phyloP scores from a whole-genome alignment of 1,140 invertebrate species.

The Ceratoteleas bidentatus region DNA sequence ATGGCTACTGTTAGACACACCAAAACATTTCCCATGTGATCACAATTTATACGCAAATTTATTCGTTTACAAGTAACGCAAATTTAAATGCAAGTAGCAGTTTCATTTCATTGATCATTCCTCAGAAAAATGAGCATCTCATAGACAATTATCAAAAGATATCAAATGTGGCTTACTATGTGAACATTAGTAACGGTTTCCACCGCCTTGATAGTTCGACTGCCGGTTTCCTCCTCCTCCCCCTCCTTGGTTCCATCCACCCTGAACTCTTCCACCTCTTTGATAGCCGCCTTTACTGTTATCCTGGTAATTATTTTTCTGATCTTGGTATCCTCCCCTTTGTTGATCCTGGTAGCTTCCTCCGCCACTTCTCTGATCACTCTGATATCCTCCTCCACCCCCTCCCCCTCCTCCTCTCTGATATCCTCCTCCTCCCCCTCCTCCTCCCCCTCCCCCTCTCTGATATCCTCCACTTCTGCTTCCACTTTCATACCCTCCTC shows the following conservation, averaged over 20 bases:
- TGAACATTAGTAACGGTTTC: conserved; percentile 21
- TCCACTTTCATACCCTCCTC: too few species aligned
- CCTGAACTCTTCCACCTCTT: conserved; percentile 75
- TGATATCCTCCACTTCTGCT: too few species aligned
- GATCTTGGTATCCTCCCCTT: conserved; percentile 30
- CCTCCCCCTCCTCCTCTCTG: conserved; percentile 32
- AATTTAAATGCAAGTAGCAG: too few species aligned
- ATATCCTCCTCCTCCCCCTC: conserved; percentile 19
- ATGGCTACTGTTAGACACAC: too few species aligned
- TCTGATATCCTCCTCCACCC: conserved; percentile 57
- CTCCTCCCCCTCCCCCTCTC: too few species aligned
- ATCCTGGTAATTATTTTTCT: conserved; percentile 37
- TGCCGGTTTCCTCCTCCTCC: conserved; percentile 12
- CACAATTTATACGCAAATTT: too few species aligned
- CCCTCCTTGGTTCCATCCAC: conserved; percentile 76
- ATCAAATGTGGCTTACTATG: background rate
- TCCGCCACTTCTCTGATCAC: conserved; percentile 42
- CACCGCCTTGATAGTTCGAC: conserved; percentile 23
- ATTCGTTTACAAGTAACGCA: too few species aligned
- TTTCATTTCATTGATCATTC: too few species aligned
- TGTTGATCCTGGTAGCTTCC: conserved; percentile 61
- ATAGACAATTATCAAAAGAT: too few species aligned
- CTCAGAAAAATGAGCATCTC: too few species aligned
- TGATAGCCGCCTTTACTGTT: conserved; percentile 35
- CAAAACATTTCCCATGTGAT: too few species aligned